Percentiles rank a stretch among this genome's conserved stretches.
These are phyloP conservation scores for Nebria brevicollis DNA, from an alignment of 2,888 invertebrate genomes.

Conservation along the genomic window DNA sequence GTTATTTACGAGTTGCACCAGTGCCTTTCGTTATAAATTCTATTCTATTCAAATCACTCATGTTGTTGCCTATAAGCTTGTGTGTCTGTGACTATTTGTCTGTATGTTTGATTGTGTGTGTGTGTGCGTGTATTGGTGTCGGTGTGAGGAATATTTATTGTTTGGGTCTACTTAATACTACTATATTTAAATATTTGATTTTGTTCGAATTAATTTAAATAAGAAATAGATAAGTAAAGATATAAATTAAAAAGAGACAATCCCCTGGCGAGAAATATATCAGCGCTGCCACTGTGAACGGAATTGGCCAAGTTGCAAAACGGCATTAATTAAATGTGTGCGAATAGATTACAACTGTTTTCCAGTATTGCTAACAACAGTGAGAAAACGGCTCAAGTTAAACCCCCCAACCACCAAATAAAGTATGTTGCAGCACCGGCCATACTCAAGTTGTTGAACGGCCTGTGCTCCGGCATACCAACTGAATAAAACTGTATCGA, in stretches of 20 bases:
- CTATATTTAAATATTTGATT: too few relatives aligned
- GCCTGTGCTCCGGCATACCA: neutral
- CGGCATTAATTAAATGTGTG: conserved; percentile 23
- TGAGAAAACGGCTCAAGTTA: neutral
- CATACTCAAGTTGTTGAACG: neutral
- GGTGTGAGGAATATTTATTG: too few relatives aligned
- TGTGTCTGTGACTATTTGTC: too few relatives aligned
- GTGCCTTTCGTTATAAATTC: neutral
- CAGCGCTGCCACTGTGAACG: neutral
- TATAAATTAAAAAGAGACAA: neutral
- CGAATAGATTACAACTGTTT: conserved; percentile 19
- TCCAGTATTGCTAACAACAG: neutral
- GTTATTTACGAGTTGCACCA: neutral
- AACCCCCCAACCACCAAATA: neutral
- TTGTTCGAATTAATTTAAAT: too few relatives aligned
- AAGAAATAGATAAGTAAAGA: neutral
- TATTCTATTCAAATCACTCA: too few relatives aligned
- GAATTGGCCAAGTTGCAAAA: conserved; percentile 2
- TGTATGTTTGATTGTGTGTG: too few relatives aligned
- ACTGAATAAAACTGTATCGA: conserved; percentile 3
- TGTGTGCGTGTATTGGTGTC: too few relatives aligned
- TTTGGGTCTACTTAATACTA: too few relatives aligned
- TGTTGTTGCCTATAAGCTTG: too few relatives aligned
- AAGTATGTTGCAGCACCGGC: neutral
- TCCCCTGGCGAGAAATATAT: neutral